Conservation (phyloP, 1,140 invertebrate genomes). For the Cydia splendana region DNA sequence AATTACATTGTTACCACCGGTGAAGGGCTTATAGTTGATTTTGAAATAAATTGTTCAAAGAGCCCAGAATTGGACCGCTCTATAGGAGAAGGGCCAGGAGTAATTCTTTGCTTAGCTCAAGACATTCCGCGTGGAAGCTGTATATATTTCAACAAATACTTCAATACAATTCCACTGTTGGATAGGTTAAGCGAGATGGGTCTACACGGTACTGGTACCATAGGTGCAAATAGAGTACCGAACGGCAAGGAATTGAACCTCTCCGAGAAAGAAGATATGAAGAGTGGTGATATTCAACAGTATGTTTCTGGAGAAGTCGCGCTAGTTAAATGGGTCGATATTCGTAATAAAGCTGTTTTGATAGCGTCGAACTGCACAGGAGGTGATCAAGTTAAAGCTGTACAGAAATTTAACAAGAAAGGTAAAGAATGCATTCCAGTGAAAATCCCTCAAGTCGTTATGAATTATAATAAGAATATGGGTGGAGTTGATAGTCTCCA, state of each 20-base stretch:
- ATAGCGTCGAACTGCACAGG: slow-evolving; percentile 37
- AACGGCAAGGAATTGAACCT: not conserved
- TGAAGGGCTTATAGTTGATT: slow-evolving; percentile 42
- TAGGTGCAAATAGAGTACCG: too few relatives aligned
- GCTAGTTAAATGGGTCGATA: slow-evolving; percentile 36
- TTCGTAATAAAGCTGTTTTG: slow-evolving; percentile 34
- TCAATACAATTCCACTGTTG: slow-evolving; percentile 27
- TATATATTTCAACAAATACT: slow-evolving; percentile 38
- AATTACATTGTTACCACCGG: slow-evolving; percentile 30
- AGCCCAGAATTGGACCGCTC: slow-evolving; percentile 20
- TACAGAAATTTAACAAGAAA: too few relatives aligned
- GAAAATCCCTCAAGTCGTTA: too few relatives aligned
- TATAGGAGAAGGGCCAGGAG: slow-evolving; percentile 33
- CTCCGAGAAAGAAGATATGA: slow-evolving; percentile 33
- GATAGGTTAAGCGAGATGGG: too few relatives aligned
- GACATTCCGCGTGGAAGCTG: slow-evolving; percentile 35
- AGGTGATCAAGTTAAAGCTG: too few relatives aligned
- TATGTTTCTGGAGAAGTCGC: slow-evolving; percentile 25
- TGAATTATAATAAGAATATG: too few relatives aligned
- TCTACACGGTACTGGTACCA: too few relatives aligned
- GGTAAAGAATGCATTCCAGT: too few relatives aligned
- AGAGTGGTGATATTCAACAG: slow-evolving; percentile 32
- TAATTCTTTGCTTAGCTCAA: slow-evolving; percentile 34
- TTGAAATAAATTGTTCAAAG: slow-evolving; percentile 40
- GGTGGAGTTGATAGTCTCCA: too few relatives aligned